Conservation (phyloP, 2,797 vertebrate genomes). For the Semotilus atromaculatus region DNA sequence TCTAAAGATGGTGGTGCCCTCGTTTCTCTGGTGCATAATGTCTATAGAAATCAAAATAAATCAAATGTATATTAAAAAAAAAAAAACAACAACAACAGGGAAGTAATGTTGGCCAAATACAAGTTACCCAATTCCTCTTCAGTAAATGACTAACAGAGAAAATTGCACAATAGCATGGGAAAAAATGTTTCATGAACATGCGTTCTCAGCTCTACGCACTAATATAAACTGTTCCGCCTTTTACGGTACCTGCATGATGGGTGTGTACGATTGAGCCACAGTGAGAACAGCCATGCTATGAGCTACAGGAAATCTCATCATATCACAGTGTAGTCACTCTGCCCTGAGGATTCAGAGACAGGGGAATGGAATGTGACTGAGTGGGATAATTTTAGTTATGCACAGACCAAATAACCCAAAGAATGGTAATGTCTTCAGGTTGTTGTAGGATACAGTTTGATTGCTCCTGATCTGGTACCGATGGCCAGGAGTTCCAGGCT, state of each 20-base stretch:
- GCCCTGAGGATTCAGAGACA: conserved; percentile 38
- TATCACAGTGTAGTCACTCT: conserved; percentile 2
- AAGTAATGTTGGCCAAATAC: background rate
- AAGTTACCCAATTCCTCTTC: conserved; percentile 13
- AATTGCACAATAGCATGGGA: conserved; percentile 68
- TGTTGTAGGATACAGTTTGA: conserved; percentile 93
- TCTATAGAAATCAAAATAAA: too few relatives aligned
- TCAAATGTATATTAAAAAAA: too few relatives aligned
- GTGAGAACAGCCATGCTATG: background rate
- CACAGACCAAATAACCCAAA: conserved; percentile 19
- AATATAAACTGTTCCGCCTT: conserved; percentile 29
- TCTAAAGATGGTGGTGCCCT: too few relatives aligned
- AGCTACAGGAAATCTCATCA: conserved; percentile 5
- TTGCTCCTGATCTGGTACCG: conserved; percentile 93
- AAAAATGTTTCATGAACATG: conserved; percentile 56
- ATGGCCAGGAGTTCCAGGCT: conserved; percentile 91
- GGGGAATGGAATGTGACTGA: conserved; percentile 25
- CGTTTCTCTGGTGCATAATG: too few relatives aligned
- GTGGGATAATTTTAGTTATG: background rate
- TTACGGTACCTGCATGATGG: conserved; percentile 27
- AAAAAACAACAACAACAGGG: too few relatives aligned
- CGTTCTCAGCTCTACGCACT: conserved; percentile 28
- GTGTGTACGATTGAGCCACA: conserved; percentile 41
- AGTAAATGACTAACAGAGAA: conserved; percentile 35
- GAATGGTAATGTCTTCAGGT: background rate